Evolutionary conservation across 2,797 vertebrate species (phyloP), one percentile per base, ranked within the genome.

Genomic region (Aeoliscus strigatus): DNA sequence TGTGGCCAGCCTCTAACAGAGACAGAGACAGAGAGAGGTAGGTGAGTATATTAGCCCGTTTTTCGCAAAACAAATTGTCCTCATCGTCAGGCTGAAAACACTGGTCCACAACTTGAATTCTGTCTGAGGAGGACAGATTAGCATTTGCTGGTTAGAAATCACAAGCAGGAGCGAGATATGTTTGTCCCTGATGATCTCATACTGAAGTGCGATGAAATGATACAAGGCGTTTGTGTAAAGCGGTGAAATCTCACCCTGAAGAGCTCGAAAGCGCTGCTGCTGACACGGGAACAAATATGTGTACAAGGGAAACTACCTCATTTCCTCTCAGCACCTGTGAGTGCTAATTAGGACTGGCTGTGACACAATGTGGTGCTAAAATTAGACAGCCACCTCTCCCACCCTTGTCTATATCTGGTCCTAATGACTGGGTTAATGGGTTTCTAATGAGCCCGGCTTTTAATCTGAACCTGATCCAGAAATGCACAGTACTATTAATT

Each of bases 1-100:
- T 34, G 54, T 43, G 10, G 89, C 94, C 27, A 97, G 85, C 23
- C 69, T 89, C 94, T 97, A 75, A 14, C 70, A 75, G 27, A 42
- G 5, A 39, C 4, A 8, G n/a, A n/a, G n/a, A 4, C 25, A 24
- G 15, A 9, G 11, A 11, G 15, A 13, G 21, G 16, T 16, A 18
- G 9, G 39, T 11, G 45, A 6, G 39, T 5, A 51, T 11, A n/a
- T 63, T 18, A 54, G 24, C 9, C 9, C 9, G 6, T 9, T 5
- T 14, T 12, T 1, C 11, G 9, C 2, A 10, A 15, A 14, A 26
- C 14, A 39, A 9, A 14, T 25, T 25, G 6, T 7, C n/a, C 23
- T 46, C 35, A 36, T 11, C 21, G 8, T 49, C 9, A 24, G n/a
- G 3, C 12, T n/a, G 27, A 25, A 1, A 45, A 25, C 40, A 15